Conservation (phyloP, 2,888 invertebrate genomes). For the Graphium colonna region DNA sequence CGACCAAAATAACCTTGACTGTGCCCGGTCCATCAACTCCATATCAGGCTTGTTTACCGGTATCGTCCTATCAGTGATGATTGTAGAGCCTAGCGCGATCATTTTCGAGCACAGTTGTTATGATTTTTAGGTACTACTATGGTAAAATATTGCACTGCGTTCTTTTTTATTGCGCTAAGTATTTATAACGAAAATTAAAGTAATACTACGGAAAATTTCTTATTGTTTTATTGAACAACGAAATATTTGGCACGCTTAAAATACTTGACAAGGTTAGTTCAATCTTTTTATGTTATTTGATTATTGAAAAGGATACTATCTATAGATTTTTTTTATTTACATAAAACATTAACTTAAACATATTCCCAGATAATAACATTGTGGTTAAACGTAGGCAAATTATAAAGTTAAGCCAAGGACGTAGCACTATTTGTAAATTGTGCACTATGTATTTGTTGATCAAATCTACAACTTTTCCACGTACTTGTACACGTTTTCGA, state of each 20-base stretch:
- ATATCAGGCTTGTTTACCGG: too few relatives aligned
- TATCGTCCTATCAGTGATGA: too few relatives aligned
- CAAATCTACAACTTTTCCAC: background rate
- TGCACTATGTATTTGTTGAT: background rate
- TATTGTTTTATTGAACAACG: conserved; percentile 48
- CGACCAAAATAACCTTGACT: too few relatives aligned
- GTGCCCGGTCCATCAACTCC: too few relatives aligned
- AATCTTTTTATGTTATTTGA: background rate
- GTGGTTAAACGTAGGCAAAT: background rate
- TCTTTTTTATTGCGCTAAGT: too few relatives aligned
- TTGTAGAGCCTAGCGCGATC: too few relatives aligned
- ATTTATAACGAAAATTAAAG: too few relatives aligned
- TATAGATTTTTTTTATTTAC: background rate
- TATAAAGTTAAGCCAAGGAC: background rate
- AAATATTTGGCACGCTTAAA: conserved; percentile 41
- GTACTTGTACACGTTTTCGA: too few relatives aligned
- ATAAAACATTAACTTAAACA: background rate
- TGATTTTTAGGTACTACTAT: background rate
- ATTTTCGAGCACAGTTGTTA: background rate
- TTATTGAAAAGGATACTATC: background rate
- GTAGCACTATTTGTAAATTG: too few relatives aligned
- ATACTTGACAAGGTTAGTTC: conserved; percentile 18
- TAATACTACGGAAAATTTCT: conserved; percentile 21
- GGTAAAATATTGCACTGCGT: too few relatives aligned
- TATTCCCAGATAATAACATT: background rate